Evolutionary conservation across 2,888 invertebrate genomes (phyloP).

Genomic region (Hymenopus coronatus): DNA sequence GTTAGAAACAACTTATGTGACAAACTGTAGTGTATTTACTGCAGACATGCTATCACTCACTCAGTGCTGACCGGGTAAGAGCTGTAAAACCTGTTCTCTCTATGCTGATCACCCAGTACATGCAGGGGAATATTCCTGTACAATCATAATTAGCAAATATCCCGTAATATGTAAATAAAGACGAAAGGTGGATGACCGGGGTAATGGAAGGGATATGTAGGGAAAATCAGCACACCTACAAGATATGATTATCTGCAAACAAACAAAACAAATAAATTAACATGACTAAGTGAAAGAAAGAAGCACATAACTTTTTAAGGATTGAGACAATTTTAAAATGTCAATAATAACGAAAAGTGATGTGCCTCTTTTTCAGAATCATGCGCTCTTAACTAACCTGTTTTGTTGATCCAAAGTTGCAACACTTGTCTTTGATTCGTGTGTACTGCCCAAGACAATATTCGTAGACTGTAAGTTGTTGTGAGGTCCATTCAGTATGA

Average conservation of each 20-base stretch:
- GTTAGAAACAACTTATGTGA: too few species aligned
- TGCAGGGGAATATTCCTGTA: neutral
- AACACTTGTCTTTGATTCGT: neutral
- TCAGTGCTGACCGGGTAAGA: too few species aligned
- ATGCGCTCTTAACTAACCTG: neutral
- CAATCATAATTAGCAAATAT: neutral
- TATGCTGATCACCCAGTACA: too few species aligned
- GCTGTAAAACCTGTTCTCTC: too few species aligned
- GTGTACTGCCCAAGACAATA: neutral
- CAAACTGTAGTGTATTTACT: too few species aligned
- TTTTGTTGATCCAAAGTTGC: neutral
- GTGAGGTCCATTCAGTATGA: conserved; percentile 29
- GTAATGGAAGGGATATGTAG: neutral
- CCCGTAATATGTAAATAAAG: neutral
- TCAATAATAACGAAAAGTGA: neutral
- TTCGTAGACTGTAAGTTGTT: neutral
- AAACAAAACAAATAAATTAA: conserved; percentile 33
- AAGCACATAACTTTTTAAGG: conserved; percentile 19
- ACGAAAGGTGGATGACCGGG: neutral
- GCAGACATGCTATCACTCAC: too few species aligned
- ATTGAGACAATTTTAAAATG: neutral
- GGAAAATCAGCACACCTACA: neutral
- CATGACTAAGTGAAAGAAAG: conserved; percentile 16
- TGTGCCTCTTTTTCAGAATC: neutral
- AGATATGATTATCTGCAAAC: conserved; percentile 29